Conservation (phyloP, 2,113 vertebrate genomes). For the Callipepla californica region DNA sequence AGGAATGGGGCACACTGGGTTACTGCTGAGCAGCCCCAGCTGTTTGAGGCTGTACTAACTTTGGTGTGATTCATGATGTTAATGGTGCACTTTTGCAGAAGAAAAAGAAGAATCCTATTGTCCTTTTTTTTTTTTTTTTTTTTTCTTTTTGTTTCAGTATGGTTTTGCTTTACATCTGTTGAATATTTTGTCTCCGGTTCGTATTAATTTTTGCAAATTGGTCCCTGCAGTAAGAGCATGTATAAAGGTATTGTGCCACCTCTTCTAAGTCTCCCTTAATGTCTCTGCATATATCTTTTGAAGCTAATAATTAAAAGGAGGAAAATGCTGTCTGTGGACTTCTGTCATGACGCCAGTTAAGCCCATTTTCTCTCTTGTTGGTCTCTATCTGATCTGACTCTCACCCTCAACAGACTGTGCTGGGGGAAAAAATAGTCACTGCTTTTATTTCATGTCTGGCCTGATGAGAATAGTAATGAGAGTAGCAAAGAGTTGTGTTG, state of each 20-base stretch:
- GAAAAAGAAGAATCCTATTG: not conserved
- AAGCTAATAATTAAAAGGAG: conserved; percentile 65
- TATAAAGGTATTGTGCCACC: conserved; percentile 3
- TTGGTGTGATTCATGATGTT: not conserved
- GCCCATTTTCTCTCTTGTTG: not conserved
- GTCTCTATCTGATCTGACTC: conserved; percentile 37
- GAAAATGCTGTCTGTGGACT: conserved; percentile 30
- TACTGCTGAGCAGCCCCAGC: not conserved
- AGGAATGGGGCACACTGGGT: not conserved
- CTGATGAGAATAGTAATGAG: conserved; percentile 39
- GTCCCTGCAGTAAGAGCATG: not conserved
- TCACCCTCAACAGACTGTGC: not conserved
- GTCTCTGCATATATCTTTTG: conserved; percentile 37
- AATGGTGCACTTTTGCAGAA: not conserved
- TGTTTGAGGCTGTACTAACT: not conserved
- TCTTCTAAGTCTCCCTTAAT: conserved; percentile 55
- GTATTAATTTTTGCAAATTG: conserved; percentile 49
- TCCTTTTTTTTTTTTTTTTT: not conserved
- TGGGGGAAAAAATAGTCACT: not conserved
- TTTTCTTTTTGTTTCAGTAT: not conserved
- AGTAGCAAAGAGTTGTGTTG: not conserved
- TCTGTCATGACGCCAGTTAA: not conserved
- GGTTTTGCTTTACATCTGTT: not conserved
- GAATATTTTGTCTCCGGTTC: conserved; percentile 25
- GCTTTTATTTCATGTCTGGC: conserved; percentile 40